A percentile compares a stretch with the other conserved stretches of the same genome.
phyloP scores from a whole-genome alignment of 2,797 vertebrate species.

The Artibeus jamaicensis region DNA sequence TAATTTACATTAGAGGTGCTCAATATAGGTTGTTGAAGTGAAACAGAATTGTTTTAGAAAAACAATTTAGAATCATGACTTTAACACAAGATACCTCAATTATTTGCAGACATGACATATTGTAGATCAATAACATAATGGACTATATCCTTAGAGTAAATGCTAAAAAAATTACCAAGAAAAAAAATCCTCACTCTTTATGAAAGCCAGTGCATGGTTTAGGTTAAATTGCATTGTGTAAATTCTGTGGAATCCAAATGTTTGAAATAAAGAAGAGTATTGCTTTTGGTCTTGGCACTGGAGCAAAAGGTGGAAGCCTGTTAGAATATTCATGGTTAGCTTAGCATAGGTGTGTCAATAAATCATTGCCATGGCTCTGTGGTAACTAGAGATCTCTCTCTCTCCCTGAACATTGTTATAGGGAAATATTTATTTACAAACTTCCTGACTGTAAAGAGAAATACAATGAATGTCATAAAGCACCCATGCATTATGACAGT shows the following conservation, averaged over 20 bases:
- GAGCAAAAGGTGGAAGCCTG: background rate
- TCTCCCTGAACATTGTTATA: background rate
- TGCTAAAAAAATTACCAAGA: background rate
- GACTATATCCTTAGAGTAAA: constrained; percentile 42
- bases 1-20: background rate
- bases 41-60: constrained; percentile 45
- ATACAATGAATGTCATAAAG: background rate
- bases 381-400: background rate
- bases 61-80: background rate
- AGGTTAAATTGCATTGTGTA: background rate
- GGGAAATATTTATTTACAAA: constrained; percentile 32
- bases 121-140: constrained; percentile 20
- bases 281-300: constrained; percentile 16
- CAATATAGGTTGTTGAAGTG: background rate
- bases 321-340: constrained; percentile 49
- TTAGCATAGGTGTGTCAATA: constrained; percentile 43
- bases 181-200: background rate
- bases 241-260: background rate
- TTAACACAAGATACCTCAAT: background rate
- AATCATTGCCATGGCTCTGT: constrained; percentile 26
- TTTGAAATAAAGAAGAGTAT: constrained; percentile 1
- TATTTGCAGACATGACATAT: constrained; percentile 41
- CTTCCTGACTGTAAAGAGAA: background rate
- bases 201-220: background rate
- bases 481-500: background rate